These are phyloP conservation scores for Nothobranchius furzeri DNA, from an alignment of 2,113 vertebrate genomes.

Conservation along the genomic window DNA sequence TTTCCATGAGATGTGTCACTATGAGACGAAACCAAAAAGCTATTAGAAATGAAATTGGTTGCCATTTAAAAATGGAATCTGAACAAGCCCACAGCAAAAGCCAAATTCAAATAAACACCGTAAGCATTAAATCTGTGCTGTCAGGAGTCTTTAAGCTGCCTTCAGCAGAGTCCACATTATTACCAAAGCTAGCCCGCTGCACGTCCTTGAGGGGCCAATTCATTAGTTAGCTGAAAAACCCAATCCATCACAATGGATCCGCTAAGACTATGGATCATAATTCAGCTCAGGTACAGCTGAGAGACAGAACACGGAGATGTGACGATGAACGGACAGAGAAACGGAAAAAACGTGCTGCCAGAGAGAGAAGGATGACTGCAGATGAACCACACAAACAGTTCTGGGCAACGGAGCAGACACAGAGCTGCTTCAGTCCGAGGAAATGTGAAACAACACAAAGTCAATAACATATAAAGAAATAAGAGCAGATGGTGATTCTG, in stretches of 20 bases:
- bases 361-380: slow-evolving; percentile 34
- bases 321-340: slow-evolving; percentile 40
- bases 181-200: slow-evolving; percentile 45
- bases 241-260: slow-evolving; percentile 68
- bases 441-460: too few species aligned
- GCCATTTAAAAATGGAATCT: slow-evolving; percentile 49
- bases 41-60: slow-evolving; percentile 36
- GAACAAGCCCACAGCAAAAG: slow-evolving; percentile 34
- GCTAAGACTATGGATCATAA: slow-evolving; percentile 52
- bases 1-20: slow-evolving; percentile 3
- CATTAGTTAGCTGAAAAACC: slow-evolving; percentile 70
- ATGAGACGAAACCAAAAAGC: slow-evolving; percentile 27
- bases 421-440: too few species aligned
- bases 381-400: slow-evolving; percentile 5
- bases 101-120: slow-evolving; percentile 60
- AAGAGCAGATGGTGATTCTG: too few species aligned
- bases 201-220: slow-evolving; percentile 73
- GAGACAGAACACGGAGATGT: slow-evolving; percentile 32
- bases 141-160: slow-evolving; percentile 63
- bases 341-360: slow-evolving; percentile 39
- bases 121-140: slow-evolving; percentile 56
- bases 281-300: slow-evolving; percentile 55
- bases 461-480: too few species aligned
- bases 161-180: slow-evolving; percentile 61
- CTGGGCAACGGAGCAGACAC: background rate